Conservation (phyloP, 2,113 vertebrate species). For the Bos indicus region DNA sequence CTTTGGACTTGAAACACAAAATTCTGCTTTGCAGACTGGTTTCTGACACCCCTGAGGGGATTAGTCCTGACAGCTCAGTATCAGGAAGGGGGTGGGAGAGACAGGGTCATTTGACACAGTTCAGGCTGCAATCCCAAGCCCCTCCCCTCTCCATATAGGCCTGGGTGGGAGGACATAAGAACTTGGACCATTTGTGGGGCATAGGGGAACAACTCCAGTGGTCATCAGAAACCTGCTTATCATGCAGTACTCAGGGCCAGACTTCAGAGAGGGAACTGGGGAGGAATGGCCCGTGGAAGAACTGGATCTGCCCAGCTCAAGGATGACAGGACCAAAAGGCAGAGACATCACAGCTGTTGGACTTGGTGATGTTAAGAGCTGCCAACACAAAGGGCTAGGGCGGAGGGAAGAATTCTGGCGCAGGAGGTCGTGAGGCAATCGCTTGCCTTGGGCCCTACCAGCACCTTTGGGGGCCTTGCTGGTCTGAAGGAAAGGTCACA, state of each 20-base stretch:
- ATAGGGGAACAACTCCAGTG: neutral
- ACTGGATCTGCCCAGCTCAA: conserved; percentile 24
- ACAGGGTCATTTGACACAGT: conserved; percentile 54
- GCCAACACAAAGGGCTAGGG: neutral
- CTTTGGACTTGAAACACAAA: conserved; percentile 73
- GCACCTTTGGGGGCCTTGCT: neutral
- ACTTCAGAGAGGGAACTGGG: neutral
- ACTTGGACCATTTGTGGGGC: conserved; percentile 6
- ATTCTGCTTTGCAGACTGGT: conserved; percentile 68
- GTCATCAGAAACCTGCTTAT: conserved; percentile 35
- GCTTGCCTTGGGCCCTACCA: neutral
- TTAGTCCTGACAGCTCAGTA: conserved; percentile 58
- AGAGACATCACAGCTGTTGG: neutral
- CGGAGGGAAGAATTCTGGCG: neutral
- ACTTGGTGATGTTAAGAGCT: neutral
- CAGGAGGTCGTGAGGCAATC: neutral
- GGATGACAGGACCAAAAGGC: conserved; percentile 11
- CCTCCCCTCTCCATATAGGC: conserved; percentile 14
- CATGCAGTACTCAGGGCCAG: neutral
- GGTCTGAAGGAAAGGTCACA: conserved; percentile 1
- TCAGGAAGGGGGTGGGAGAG: conserved; percentile 39
- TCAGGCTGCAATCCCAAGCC: conserved; percentile 8
- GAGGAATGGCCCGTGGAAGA: conserved; percentile 1
- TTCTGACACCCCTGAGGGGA: conserved; percentile 60
- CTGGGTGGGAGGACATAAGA: conserved; percentile 22